Evolutionary conservation across 2,888 invertebrate genomes (phyloP), one percentile per base, ranked within the genome.

Genomic region (Axea sp.): DNA sequence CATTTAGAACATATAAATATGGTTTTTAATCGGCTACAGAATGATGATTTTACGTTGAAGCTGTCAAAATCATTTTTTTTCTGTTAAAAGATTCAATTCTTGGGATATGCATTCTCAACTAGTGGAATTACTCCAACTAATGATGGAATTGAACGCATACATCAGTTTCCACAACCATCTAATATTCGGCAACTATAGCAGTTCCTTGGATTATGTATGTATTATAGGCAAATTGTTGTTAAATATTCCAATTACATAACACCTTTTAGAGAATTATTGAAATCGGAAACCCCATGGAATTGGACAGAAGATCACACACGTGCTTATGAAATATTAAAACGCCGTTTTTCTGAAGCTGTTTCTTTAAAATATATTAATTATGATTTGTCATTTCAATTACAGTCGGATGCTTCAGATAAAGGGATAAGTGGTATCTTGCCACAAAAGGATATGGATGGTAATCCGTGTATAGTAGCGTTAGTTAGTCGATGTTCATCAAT

Each of bases 341-440:
- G 19, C 26, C 12, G 15, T 43, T 26, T 43, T 28, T 17, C 14
- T 2, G 28, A 43, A 2, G 6, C 14, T 4, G 8, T 43, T 9
- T 26, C 14, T 0, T 14, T 43, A 14, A 3, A 12, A 5, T 28
- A 43, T 28, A 15, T 43, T 7, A n/a, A 43, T 26, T n/a, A 26
- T 26, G 8, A 43, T 17, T 8, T 12, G 7, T 14, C 8, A 0
- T 43, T 43, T 43, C 9, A 11, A 14, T 6, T 43, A 1, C 43
- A 43, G 8, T 26, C 43, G 2, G 26, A 43, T 43, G 43, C 14
- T 3, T 43, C 43, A 2, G 43, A 43, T 26, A 26, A 7, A 14
- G 43, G 43, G n/a, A 43, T 43, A n/a, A 26, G 26, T 14, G 43
- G 43, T 9, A 14, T 43, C 14, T 6, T 43, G 1, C 14, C 6